Evolutionary conservation across 2,113 vertebrate species (phyloP), one percentile per base, ranked within the genome.

Genomic region (Scomber japonicus): DNA sequence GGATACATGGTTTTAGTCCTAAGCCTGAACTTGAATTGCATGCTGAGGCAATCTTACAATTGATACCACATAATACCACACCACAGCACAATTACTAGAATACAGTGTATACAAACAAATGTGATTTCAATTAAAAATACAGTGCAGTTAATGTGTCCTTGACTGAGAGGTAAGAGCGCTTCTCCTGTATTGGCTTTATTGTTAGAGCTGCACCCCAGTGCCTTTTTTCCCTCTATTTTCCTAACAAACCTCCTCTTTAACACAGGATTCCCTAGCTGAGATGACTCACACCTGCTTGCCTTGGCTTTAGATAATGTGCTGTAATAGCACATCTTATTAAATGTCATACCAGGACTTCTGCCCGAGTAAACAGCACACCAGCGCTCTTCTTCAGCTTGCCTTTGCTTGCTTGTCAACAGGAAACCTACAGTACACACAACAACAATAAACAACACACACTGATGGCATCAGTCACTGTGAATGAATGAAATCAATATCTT

Each of bases 341-440:
- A 87, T 82, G 71, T 56, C 83, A 83, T 51, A 70, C 45, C 75
- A 87, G 84, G 86, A 88, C 61, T 86, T 89, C 70, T 86, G 84
- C 84, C 53, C 79, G 64, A 88, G 64, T 67, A 82, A 78, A 71
- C 72, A 73, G 50, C 62, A 79, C 83, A 87, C 17, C 49, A 60
- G 24, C 75, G 49, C 53, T 44, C 2, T 66, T 74, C 16, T 45
- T 14, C 12, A 65, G 74, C 54, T 71, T 11, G 30, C 30, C 31
- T 53, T 55, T 24, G 11, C n/a, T 60, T 82, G 48, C 24, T 77
- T 68, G 54, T 65, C 59, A 78, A 49, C 11, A 31, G 15, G 16
- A 66, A 74, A 60, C 12, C 19, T 67, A 15, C 12, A 55, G n/a
- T 16, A 45, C 11, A 44, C n/a, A 19, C 12, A 72, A 69, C 15